Base-by-base conservation (phyloP, 1,140 invertebrate species). In the Sycobia sp. region DNA sequence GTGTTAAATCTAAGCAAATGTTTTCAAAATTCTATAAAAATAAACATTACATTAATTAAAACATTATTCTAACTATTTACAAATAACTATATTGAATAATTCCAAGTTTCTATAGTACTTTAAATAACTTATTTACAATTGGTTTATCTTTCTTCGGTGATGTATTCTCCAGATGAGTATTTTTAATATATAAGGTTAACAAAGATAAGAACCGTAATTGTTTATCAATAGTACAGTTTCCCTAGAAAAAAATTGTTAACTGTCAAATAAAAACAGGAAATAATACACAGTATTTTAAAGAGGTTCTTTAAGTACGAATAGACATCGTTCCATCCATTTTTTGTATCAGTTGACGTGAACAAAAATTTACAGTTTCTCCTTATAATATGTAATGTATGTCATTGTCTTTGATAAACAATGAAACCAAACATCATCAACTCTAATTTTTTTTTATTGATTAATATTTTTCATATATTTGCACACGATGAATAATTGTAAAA, bases 131-230 rank as follows among this genome's bases (percentile, higher is more conserved):
- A 41, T 53, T 36, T 44, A 25, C 14, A 36, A 18, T 43, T 29
- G 41, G n/a, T 29, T 23, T 50, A 50, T 50, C 36, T 25, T 51
- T 25, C 27, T 14, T 14, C 27, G 20, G 20, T 25, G 18, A 16
- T 4, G 14, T 18, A 27, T n/a, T 18, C 10, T 16, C 13, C 10
- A 38, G 22, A 58, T 65, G 20, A 20, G 65, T 36, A 39, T 63
- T 62, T 34, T 67, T 68, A 0, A 69, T 62, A 44, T 65, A 68
- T 20, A 50, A 14, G 22, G 23, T 64, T 5, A 71, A 55, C 16
- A 54, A 59, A 10, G 51, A 16, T 22, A 71, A 49, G 32, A 67
- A 62, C 23, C 47, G n/a, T 14, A 67, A 16, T 58, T 71, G 67
- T 14, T 65, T 54, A n/a, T 63, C 46, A 22, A 66, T 61, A 29